Percentiles rank a stretch among this genome's conserved stretches.
Conservation (phyloP, 1,140 invertebrate genomes). For the Luehdorfia chinensis region DNA sequence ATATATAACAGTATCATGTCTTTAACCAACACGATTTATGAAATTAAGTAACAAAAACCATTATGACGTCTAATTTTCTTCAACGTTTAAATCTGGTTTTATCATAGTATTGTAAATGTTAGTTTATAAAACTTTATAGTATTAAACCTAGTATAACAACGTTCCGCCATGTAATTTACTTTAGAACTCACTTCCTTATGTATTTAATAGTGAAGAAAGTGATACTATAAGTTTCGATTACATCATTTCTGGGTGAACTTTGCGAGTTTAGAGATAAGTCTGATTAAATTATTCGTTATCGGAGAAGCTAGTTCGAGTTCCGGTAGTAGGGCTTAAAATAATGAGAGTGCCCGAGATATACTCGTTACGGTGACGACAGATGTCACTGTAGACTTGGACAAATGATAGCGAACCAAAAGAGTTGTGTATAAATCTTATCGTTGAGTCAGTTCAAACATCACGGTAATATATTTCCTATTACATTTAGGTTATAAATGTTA, state of each 20-base stretch:
- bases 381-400: slow-evolving; percentile 51
- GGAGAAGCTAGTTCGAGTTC: slow-evolving; percentile 36
- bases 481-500: slow-evolving; percentile 24
- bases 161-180: no score
- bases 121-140: no score
- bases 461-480: slow-evolving; percentile 28
- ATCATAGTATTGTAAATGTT: no score
- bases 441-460: slow-evolving; percentile 28
- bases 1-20: no score
- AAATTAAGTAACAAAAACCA: no score
- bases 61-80: no score
- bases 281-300: slow-evolving; percentile 23
- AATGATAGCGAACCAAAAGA: slow-evolving; percentile 52
- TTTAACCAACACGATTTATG: no score
- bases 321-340: slow-evolving; percentile 46
- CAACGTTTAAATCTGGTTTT: no score
- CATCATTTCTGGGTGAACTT: slow-evolving; percentile 6
- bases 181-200: slow-evolving; percentile 6
- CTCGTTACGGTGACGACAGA: slow-evolving; percentile 53
- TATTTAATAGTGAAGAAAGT: slow-evolving; percentile 10
- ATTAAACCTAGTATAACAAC: no score
- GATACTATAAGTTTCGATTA: slow-evolving; percentile 1
- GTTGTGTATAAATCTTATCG: slow-evolving; percentile 40
- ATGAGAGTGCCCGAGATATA: slow-evolving; percentile 51
- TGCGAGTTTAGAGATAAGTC: slow-evolving; percentile 6